Conservation (phyloP, 2,797 vertebrate genomes). For the Halcyon chelicuti region DNA sequence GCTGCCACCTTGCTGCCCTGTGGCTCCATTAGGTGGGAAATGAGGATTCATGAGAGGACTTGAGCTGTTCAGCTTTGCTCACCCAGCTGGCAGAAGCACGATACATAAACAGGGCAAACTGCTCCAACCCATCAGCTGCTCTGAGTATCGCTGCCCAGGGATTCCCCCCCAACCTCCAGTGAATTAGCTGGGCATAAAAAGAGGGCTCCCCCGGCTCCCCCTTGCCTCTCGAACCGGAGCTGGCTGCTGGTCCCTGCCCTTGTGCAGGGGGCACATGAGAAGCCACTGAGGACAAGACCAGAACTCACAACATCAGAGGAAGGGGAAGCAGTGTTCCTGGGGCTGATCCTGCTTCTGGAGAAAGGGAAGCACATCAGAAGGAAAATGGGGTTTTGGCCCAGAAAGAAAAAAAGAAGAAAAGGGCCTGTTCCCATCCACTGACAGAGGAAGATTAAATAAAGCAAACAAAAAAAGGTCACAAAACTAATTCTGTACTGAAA, state of each 20-base stretch:
- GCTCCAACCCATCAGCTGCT: neutral
- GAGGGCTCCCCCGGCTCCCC: rapidly evolving
- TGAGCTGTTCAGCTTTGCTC: neutral
- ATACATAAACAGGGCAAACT: rapidly evolving
- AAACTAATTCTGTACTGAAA: constrained; percentile 64
- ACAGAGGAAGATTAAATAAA: constrained; percentile 55
- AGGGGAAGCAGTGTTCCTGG: neutral
- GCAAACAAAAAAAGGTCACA: constrained; percentile 22
- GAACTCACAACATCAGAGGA: neutral
- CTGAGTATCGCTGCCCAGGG: neutral
- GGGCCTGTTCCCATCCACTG: neutral
- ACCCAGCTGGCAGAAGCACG: neutral
- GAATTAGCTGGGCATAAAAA: neutral
- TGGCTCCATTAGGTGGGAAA: neutral
- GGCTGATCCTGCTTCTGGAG: neutral
- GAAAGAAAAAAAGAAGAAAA: neutral
- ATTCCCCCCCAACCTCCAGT: neutral
- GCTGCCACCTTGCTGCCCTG: neutral
- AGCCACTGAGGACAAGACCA: neutral
- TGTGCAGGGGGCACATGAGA: neutral
- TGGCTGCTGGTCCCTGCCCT: neutral
- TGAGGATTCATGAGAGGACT: neutral
- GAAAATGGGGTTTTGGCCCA: neutral
- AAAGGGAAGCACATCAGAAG: neutral
- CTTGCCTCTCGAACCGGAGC: neutral